These are phyloP conservation scores for Periophthalmus modestus DNA, from an alignment of 2,113 vertebrate genomes.

Conservation along the genomic window DNA sequence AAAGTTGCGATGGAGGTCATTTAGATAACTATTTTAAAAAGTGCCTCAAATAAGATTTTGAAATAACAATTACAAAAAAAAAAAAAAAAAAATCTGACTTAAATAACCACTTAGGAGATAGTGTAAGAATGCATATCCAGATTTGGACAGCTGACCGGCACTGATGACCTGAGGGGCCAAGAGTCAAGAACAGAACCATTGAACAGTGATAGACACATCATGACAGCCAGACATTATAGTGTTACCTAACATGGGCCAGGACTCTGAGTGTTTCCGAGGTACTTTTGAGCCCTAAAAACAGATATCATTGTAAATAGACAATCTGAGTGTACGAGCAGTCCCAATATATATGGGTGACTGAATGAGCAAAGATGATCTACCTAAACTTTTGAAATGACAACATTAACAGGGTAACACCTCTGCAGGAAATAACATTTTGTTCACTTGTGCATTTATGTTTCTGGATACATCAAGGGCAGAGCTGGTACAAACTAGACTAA, in stretches of 20 bases:
- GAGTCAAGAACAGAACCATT: slow-evolving; percentile 38
- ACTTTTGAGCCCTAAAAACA: too few species aligned
- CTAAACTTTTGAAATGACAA: too few species aligned
- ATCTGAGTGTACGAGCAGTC: background rate
- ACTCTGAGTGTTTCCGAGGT: background rate
- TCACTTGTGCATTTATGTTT: too few species aligned
- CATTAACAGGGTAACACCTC: too few species aligned
- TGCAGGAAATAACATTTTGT: too few species aligned
- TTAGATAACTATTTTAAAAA: too few species aligned
- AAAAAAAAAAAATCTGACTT: background rate
- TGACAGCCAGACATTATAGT: slow-evolving; percentile 9
- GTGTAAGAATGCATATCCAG: slow-evolving; percentile 24
- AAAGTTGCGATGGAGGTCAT: background rate
- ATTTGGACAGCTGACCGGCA: slow-evolving; percentile 23
- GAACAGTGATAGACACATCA: slow-evolving; percentile 17
- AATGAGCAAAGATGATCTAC: too few species aligned
- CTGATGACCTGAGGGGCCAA: slow-evolving; percentile 40
- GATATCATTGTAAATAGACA: background rate
- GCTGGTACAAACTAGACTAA: too few species aligned
- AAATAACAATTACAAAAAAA: background rate
- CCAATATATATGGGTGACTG: too few species aligned
- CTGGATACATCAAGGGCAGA: too few species aligned
- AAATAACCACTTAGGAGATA: slow-evolving; percentile 42
- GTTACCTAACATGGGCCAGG: slow-evolving; percentile 23
- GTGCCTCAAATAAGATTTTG: too few species aligned